These are phyloP conservation scores for Epinephelus fuscoguttatus DNA, from an alignment of 2,113 vertebrate species.

Conservation along the genomic window DNA sequence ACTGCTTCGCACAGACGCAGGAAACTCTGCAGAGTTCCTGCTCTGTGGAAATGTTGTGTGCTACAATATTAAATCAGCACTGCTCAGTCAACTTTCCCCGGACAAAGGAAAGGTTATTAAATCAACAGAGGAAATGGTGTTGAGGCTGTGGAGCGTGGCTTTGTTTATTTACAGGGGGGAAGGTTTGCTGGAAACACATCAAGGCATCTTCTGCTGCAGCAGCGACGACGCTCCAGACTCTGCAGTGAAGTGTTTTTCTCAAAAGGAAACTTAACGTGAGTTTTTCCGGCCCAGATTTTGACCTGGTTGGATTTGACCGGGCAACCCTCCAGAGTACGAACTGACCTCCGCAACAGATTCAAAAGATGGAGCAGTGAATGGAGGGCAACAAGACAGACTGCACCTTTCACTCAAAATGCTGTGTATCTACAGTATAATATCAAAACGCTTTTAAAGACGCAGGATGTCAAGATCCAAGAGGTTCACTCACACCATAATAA, in stretches of 20 bases:
- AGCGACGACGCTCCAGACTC: background rate
- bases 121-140: conserved; percentile 40
- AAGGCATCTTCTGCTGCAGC: background rate
- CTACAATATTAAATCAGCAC: conserved; percentile 41
- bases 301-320: conserved; percentile 21
- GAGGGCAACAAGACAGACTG: background rate
- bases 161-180: conserved; percentile 44
- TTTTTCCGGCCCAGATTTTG: conserved; percentile 18
- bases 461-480: background rate
- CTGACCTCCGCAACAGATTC: conserved; percentile 13
- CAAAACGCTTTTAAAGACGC: background rate
- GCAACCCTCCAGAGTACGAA: background rate
- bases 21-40: conserved; percentile 1
- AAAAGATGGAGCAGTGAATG: conserved; percentile 7
- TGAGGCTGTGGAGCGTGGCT: conserved; percentile 22
- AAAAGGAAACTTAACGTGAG: background rate
- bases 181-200: background rate
- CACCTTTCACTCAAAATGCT: no score
- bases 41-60: conserved; percentile 15
- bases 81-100: conserved; percentile 34
- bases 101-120: conserved; percentile 53
- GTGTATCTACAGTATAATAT: background rate
- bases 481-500: background rate
- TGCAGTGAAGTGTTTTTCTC: background rate
- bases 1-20: conserved; percentile 24